Evolutionary conservation across 1,140 invertebrate species (phyloP), one percentile per base, ranked within the genome.

Genomic region (Calephelis virginiensis): DNA sequence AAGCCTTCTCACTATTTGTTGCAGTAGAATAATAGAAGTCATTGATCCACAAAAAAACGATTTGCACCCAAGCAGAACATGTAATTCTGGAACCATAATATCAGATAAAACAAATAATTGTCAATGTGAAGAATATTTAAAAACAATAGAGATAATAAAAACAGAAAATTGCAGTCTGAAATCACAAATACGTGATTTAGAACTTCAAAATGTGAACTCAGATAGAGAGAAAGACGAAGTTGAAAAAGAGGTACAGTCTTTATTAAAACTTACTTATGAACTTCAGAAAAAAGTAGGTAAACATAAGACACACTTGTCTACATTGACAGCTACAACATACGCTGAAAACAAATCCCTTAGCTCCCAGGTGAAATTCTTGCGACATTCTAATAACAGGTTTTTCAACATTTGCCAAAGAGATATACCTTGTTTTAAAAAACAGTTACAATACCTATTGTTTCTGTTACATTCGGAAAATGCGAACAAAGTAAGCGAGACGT

Each of bases 291-390:
- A 77, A 78, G 74, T 91, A 56, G 13, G 75, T 12, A 88, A 79
- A 65, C 89, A 91, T 67, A 82, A 74, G 76, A 90, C 89, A 13
- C 87, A 86, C 73, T 68, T 91, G 48, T 88, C 86, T n/a, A 91
- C 86, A n/a, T 73, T 91, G 64, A 91, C 85, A 8, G 89, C 89
- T 9, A 91, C 85, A 17, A 90, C 87, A 12, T 89, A 85, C 62
- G 89, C 89, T 0, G 89, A 91, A 73, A 91, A 90, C 66, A 88
- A 80, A 69, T 81, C 78, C 8, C 72, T 91, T 6, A 84, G 81
- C 69, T 85, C 81, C 1, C 86, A 91, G 67, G 75, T 91, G 49
- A 89, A 82, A 71, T 84, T 73, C 46, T 75, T 90, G 47, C 85
- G 89, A 73, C 82, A 88, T 64, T 78, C 85, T 56, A 81, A 88